Base-by-base conservation (phyloP, 2,797 vertebrate species). In the Centropyge bicolor region DNA sequence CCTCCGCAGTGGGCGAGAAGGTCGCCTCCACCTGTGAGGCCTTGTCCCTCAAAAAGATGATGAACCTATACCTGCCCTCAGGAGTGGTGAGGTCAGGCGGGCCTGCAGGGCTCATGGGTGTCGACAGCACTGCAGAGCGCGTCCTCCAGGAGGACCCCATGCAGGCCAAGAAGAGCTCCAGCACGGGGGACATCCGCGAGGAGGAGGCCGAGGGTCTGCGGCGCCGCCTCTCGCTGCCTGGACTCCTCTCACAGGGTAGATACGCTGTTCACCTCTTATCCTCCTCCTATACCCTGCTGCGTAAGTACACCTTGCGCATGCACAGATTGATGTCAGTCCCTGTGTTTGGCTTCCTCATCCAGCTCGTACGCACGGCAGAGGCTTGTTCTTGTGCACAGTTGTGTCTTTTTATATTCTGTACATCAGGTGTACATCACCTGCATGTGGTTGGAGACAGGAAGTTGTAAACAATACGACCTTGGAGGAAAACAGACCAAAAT, bases 121-220 rank as follows among this genome's bases (percentile, higher is more conserved):
- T 71, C 77, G 91, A 91, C 0, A 73, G 11, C 78, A 70, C 63
- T 84, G 90, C 87, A 76, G 96, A 91, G 93, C 94, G 91, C 59
- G 96, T 90, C 40, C 96, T 92, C 60, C 93, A 93, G 88, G 97
- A 98, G 64, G 95, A 96, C 69, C 96, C 97, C 1, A 95, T 95
- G 91, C 98, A 98, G 88, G 96, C 96, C 9, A 99, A 98, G 95
- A 99, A 99, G 93, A 99, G 98, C 92, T 99, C 96, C 87, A 99
- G 98, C 90, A 96, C 99, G 0, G 97, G 98, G 52, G 98, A 99
- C 87, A 97, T 99, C 89, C 96, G 96, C 31, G 96, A 98, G 89
- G 98, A 98, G 75, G 98, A 98, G 83, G 96, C 96, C 0, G 97
- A 97, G 86, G 95, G 96, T 68, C 89, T 96, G 64, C 96, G 95